Conservation (phyloP, 2,113 vertebrate genomes). For the Trichechus manatus region DNA sequence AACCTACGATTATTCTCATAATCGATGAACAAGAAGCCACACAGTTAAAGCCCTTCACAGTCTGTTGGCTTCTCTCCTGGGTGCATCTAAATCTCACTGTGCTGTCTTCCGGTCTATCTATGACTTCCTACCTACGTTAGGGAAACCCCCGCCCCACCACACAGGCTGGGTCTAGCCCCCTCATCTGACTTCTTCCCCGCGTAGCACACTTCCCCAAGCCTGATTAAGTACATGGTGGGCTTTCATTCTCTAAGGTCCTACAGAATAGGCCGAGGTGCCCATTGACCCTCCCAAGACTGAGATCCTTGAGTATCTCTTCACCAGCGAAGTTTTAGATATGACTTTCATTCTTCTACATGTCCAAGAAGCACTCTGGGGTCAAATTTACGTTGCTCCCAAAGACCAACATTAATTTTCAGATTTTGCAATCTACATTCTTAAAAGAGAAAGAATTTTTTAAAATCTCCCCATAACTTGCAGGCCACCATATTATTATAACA, state of each 20-base stretch:
- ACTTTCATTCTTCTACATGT: conserved; percentile 42
- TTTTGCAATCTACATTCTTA: conserved; percentile 20
- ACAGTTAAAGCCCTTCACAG: neutral
- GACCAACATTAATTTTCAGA: neutral
- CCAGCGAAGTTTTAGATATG: neutral
- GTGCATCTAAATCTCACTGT: neutral
- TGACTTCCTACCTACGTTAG: neutral
- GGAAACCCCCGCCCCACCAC: neutral
- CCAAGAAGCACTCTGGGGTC: neutral
- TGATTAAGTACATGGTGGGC: neutral
- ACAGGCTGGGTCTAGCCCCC: neutral
- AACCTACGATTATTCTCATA: neutral
- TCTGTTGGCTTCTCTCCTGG: neutral
- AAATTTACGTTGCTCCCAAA: neutral
- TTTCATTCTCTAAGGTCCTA: neutral
- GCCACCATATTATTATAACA: neutral
- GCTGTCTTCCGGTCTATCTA: neutral
- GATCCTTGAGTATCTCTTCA: neutral
- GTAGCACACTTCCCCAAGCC: neutral
- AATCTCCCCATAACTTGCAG: neutral
- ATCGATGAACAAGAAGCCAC: neutral
- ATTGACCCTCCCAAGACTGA: neutral
- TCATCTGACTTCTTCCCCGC: neutral
- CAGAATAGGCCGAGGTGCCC: neutral
- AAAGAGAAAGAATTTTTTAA: neutral